Conservation (phyloP, 2,888 invertebrate genomes). For the Ophonus ardosiacus region DNA sequence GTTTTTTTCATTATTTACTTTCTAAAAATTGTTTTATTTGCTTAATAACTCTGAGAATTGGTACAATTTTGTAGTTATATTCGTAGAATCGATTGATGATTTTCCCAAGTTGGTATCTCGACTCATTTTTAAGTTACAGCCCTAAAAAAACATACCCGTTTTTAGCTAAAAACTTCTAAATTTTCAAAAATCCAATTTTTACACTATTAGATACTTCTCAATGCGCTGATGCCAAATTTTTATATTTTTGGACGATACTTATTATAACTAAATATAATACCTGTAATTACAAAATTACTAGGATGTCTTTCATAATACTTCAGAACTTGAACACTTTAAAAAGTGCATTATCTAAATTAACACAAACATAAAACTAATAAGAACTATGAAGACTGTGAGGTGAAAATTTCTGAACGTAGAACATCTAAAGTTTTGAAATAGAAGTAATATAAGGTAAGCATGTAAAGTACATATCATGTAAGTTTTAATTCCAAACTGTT, state of each 20-base stretch:
- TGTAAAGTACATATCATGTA: constrained; percentile 25
- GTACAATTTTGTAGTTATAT: too few relatives aligned
- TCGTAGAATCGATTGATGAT: too few relatives aligned
- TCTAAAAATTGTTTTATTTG: too few relatives aligned
- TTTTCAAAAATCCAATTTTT: too few relatives aligned
- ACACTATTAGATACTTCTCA: too few relatives aligned
- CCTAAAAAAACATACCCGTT: too few relatives aligned
- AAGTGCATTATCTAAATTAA: constrained; percentile 28
- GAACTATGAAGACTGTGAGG: background rate
- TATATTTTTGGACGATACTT: background rate
- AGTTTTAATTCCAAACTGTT: constrained; percentile 38
- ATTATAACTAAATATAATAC: background rate
- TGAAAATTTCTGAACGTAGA: constrained; percentile 16
- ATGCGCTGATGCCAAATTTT: too few relatives aligned
- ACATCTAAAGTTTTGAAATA: background rate
- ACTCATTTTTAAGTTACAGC: too few relatives aligned
- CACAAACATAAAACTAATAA: constrained; percentile 19
- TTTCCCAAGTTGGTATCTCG: too few relatives aligned
- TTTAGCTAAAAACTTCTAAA: too few relatives aligned
- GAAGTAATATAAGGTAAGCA: background rate
- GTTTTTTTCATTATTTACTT: too few relatives aligned
- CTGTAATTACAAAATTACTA: background rate
- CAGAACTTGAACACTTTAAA: background rate
- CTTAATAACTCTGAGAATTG: too few relatives aligned
- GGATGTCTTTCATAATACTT: background rate